Conservation (phyloP, 2,797 vertebrate species). For the Harpagifer antarcticus region DNA sequence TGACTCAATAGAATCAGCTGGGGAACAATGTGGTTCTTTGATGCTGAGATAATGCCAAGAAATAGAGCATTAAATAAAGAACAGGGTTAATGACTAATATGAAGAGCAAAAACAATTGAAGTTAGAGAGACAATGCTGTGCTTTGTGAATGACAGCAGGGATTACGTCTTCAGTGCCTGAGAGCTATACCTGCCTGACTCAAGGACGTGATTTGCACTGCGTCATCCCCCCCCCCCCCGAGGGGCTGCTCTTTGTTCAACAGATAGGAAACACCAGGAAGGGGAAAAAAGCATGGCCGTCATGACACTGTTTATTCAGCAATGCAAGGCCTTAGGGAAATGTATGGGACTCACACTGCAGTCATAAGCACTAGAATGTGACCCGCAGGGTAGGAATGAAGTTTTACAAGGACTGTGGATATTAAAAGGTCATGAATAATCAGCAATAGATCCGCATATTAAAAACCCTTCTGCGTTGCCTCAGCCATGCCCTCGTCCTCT, state of each 20-base stretch:
- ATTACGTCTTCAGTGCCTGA: not conserved
- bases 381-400: constrained; percentile 7
- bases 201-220: constrained; percentile 8
- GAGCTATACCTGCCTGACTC: constrained; percentile 33
- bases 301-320: not conserved
- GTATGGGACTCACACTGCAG: not conserved
- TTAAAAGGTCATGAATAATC: constrained; percentile 26
- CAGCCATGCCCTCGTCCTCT: constrained; percentile 10
- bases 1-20: no score
- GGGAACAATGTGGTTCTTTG: no score
- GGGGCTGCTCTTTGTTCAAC: constrained; percentile 18
- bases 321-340: not conserved
- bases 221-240: constrained; percentile 5
- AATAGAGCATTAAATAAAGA: not conserved
- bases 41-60: no score
- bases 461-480: constrained; percentile 22
- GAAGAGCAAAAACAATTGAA: constrained; percentile 7
- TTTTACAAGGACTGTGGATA: constrained; percentile 3
- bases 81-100: not conserved
- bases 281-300: constrained; percentile 10
- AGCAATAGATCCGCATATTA: constrained; percentile 22
- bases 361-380: constrained; percentile 5
- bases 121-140: constrained; percentile 19
- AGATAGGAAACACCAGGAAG: constrained; percentile 15
- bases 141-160: constrained; percentile 16